Evolutionary conservation across 2,113 vertebrate species (phyloP), one percentile per base, ranked within the genome.

Genomic region (Balaeniceps rex): DNA sequence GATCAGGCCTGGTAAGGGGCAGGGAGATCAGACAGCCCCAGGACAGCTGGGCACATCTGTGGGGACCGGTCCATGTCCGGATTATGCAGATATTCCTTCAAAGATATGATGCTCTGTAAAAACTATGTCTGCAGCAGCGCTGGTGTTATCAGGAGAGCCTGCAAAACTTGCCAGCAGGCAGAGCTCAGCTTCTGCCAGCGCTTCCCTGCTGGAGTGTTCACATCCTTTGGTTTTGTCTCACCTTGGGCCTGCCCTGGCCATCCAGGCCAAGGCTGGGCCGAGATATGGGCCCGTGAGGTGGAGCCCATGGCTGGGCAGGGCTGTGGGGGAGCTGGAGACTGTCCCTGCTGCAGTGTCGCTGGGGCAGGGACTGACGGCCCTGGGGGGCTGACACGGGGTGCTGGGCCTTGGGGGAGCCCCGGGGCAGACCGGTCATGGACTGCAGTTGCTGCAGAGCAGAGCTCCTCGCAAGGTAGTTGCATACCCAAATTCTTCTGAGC

Each of bases 331-430:
- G 46, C 54, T 60, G 54, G 54, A 36, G 22, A 19, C 26, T 9
- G 2, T 16, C 26, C 44, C 26, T 33, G 51, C 29, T 34, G 49
- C 2, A 3, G 9, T 9, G 13, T 33, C 0, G 2, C 23, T 24
- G 34, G 8, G 19, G 31, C 52, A 25, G 52, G 72, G 25, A 14
- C 36, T 0, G 4, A 14, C 4, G 19, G 21, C 25, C 10, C 63
- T 31, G 31, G 25, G 8, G 23, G 17, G 26, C 69, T 33, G 49
- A 46, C 19, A 7, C 2, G 26, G 33, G 19, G 22, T 33, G 28
- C 49, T 15, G 28, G 28, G 34, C 49, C 7, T 3, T 55, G 40
- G 16, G 19, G 36, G 7, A 72, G 29, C 29, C 25, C 11, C 11
- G 26, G 6, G 38, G 18, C 29, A n/a, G 49, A 17, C 34, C 0